Evolutionary conservation across 2,888 invertebrate genomes (phyloP).

Genomic region (Arctia plantaginis): DNA sequence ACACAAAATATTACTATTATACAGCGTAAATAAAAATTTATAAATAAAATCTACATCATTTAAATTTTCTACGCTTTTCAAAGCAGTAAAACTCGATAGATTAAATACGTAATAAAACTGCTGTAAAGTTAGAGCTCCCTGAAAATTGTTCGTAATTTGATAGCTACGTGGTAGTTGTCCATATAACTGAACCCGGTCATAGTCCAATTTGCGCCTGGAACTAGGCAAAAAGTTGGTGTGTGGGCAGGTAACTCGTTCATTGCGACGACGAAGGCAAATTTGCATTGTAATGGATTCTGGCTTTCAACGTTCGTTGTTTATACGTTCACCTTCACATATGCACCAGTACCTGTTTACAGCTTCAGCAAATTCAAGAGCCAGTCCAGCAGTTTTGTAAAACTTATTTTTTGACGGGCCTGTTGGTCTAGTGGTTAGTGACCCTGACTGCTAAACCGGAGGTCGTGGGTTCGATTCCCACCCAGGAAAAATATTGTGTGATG

Average conservation of each 20-base stretch:
- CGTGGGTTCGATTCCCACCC: too few species aligned
- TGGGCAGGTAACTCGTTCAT: slow-evolving; percentile 75
- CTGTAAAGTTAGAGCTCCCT: slow-evolving; percentile 31
- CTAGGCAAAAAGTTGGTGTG: slow-evolving; percentile 75
- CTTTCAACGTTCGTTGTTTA: slow-evolving; percentile 66
- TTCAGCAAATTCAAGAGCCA: slow-evolving; percentile 53
- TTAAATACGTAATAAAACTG: slow-evolving; percentile 44
- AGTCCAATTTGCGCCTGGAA: slow-evolving; percentile 71
- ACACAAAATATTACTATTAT: slow-evolving; percentile 7
- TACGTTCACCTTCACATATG: slow-evolving; percentile 67
- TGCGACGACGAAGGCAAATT: slow-evolving; percentile 74
- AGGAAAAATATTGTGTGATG: too few species aligned
- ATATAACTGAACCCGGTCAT: slow-evolving; percentile 66
- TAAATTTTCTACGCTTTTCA: slow-evolving; percentile 23
- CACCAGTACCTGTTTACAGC: slow-evolving; percentile 58
- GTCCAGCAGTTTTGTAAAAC: slow-evolving; percentile 35
- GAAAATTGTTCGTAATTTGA: slow-evolving; percentile 45
- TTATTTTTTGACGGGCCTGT: too few species aligned
- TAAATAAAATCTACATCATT: slow-evolving; percentile 19
- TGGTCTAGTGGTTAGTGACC: too few species aligned
- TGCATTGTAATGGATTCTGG: slow-evolving; percentile 81
- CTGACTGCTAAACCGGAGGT: too few species aligned
- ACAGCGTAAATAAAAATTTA: slow-evolving; percentile 26
- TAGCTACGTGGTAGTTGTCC: slow-evolving; percentile 43
- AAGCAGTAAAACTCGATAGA: slow-evolving; percentile 25